Conservation (phyloP, 2,797 vertebrate genomes). For the Enteromius trimaculatus region DNA sequence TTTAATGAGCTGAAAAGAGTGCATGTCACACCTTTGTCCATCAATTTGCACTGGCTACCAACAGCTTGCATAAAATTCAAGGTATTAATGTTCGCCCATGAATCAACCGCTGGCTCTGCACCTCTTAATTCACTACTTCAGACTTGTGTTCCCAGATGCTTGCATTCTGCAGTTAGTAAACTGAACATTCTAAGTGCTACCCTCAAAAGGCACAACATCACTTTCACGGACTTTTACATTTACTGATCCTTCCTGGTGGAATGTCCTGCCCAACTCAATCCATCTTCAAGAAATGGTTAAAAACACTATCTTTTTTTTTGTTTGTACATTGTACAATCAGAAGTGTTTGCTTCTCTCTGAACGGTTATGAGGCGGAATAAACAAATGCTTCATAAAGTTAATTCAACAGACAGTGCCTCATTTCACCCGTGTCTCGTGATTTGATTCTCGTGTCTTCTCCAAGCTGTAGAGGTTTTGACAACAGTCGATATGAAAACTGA, state of each 20-base stretch:
- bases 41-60: neutral
- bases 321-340: too few species aligned
- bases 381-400: neutral
- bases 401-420: constrained; percentile 37
- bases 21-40: neutral
- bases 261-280: too few species aligned
- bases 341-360: neutral
- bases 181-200: neutral
- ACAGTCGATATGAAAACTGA: neutral
- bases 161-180: neutral
- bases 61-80: neutral
- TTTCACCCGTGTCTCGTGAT: constrained; percentile 35
- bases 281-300: too few species aligned
- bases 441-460: constrained; percentile 38
- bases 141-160: neutral
- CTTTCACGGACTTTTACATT: neutral
- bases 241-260: too few species aligned
- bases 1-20: neutral
- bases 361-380: neutral
- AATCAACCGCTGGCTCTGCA: neutral
- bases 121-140: neutral
- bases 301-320: too few species aligned
- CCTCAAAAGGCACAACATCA: neutral
- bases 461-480: neutral
- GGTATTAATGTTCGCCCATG: neutral